These are phyloP conservation scores for Nasonia oneida DNA, from an alignment of 2,888 invertebrate genomes.

Conservation along the genomic window DNA sequence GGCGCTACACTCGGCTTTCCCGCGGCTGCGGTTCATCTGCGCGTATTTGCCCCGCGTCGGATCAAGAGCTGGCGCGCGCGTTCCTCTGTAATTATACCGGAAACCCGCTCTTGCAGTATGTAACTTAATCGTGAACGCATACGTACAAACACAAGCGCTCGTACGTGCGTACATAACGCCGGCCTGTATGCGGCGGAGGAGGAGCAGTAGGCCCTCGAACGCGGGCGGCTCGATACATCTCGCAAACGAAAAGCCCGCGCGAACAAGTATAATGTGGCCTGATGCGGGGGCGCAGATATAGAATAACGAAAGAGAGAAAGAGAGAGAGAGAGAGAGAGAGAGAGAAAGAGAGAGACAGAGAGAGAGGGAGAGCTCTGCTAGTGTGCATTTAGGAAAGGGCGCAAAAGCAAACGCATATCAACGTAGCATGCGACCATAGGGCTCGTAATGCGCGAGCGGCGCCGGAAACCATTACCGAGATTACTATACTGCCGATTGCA, in stretches of 20 bases:
- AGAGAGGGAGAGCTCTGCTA: no score
- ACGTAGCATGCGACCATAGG: constrained; percentile 59
- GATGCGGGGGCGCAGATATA: not conserved
- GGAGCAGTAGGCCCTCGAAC: not conserved
- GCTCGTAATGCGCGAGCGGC: constrained; percentile 64
- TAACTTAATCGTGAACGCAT: constrained; percentile 42
- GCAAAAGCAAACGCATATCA: constrained; percentile 64
- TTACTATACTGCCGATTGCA: constrained; percentile 70
- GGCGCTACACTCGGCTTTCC: not conserved
- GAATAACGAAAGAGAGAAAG: not conserved
- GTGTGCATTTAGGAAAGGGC: not conserved
- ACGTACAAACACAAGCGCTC: not conserved
- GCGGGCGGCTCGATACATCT: not conserved
- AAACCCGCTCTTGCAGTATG: constrained; percentile 43
- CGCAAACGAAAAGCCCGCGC: not conserved
- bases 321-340: no score
- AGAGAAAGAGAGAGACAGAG: not conserved
- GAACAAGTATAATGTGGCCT: not conserved
- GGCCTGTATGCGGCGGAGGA: not conserved
- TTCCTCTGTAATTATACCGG: constrained; percentile 45
- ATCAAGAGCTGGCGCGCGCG: constrained; percentile 20
- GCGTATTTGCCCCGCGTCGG: constrained; percentile 30
- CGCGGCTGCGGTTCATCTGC: constrained; percentile 20
- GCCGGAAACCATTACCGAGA: constrained; percentile 70
- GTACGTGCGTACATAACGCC: not conserved